These are phyloP conservation scores for Meandrusa payeni DNA, from an alignment of 2,888 invertebrate species.

Conservation along the genomic window DNA sequence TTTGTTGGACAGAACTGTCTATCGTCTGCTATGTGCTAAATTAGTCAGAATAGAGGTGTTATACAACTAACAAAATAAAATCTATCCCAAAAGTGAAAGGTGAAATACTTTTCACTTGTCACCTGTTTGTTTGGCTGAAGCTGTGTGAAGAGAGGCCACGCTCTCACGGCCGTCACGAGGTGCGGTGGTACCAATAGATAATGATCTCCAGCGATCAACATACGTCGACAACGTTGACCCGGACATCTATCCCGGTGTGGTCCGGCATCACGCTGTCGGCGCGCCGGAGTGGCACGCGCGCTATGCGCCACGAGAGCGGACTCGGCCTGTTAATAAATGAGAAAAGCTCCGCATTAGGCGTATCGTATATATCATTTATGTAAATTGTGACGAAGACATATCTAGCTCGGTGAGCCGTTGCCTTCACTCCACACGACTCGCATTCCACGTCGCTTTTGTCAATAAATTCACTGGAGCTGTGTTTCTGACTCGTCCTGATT, in stretches of 20 bases:
- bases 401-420: slow-evolving; percentile 63
- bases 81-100: too few relatives aligned
- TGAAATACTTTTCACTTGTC: too few relatives aligned
- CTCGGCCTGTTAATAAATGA: slow-evolving; percentile 73
- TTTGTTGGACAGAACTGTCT: too few relatives aligned
- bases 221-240: slow-evolving; percentile 68
- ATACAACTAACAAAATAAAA: too few relatives aligned
- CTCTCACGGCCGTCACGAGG: not conserved
- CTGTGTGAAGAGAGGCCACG: too few relatives aligned
- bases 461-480: slow-evolving; percentile 55
- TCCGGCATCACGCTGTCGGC: slow-evolving; percentile 63
- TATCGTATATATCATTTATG: slow-evolving; percentile 79
- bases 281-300: slow-evolving; percentile 67
- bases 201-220: slow-evolving; percentile 58
- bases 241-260: slow-evolving; percentile 60
- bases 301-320: slow-evolving; percentile 61
- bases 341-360: slow-evolving; percentile 73
- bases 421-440: slow-evolving; percentile 69
- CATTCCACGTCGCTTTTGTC: slow-evolving; percentile 63
- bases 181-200: slow-evolving; percentile 36
- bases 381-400: slow-evolving; percentile 81
- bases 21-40: too few relatives aligned
- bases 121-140: too few relatives aligned
- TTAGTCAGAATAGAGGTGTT: too few relatives aligned
- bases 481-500: slow-evolving; percentile 41